Conservation (phyloP, 2,113 vertebrate species). For the Stercorarius parasiticus region DNA sequence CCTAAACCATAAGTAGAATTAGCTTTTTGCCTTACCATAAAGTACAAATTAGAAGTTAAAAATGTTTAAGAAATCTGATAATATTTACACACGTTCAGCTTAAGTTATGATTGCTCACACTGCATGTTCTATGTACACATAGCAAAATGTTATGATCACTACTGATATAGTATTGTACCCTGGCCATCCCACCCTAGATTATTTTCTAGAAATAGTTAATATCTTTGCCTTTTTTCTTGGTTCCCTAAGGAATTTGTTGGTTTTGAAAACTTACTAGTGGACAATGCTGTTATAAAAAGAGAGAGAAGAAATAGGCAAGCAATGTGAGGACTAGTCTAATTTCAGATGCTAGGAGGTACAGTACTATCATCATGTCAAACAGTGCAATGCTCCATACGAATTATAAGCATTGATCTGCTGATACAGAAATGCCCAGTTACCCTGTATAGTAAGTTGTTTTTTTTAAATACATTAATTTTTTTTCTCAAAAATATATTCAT, state of each 20-base stretch:
- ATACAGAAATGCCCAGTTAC: conserved; percentile 78
- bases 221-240: conserved; percentile 49
- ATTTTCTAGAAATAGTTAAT: conserved; percentile 65
- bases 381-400: conserved; percentile 64
- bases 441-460: conserved; percentile 73
- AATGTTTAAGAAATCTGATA: conserved; percentile 87
- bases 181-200: conserved; percentile 61
- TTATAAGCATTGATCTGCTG: conserved; percentile 64
- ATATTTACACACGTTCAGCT: conserved; percentile 87
- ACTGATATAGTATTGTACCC: conserved; percentile 71
- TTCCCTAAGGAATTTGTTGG: conserved; percentile 62
- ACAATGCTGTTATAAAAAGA: conserved; percentile 69
- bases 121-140: conserved; percentile 81
- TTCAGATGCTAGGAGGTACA: conserved; percentile 69
- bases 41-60: conserved; percentile 91
- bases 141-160: conserved; percentile 77
- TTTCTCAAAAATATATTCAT: conserved; percentile 72
- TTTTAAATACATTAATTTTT: conserved; percentile 55
- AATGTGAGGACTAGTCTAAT: conserved; percentile 68
- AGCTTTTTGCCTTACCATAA: conserved; percentile 82
- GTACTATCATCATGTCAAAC: conserved; percentile 66
- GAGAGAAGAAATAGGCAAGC: conserved; percentile 77
- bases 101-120: conserved; percentile 77
- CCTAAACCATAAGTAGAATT: conserved; percentile 82
- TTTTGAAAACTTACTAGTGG: conserved; percentile 68